phyloP scores from a whole-genome alignment of 23 tunicate genomes.

The Pegea sp. region DNA sequence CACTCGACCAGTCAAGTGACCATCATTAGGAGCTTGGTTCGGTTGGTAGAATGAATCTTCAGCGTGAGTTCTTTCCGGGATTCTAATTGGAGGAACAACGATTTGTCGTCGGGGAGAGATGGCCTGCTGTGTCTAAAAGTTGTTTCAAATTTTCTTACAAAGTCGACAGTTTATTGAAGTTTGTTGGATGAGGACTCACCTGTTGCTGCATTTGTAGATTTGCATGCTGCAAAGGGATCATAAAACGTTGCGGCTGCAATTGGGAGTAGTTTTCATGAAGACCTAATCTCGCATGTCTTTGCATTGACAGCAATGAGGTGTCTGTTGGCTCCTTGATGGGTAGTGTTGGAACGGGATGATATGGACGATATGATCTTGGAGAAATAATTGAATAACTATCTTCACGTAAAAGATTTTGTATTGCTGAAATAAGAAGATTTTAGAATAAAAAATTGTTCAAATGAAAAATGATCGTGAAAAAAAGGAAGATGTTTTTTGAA shows the following conservation, averaged over 20 bases:
- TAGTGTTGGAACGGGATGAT: conserved; percentile 1
- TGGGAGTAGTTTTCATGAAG: neutral
- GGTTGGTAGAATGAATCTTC: conserved; percentile 14
- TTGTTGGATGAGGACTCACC: neutral
- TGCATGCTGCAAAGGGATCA: conserved; percentile 1
- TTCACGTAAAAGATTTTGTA: conserved; percentile 33
- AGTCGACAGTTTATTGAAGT: no score
- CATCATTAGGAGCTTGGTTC: no score
- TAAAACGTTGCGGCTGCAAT: neutral
- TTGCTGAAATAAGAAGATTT: conserved; percentile 20
- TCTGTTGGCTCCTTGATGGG: conserved; percentile 16
- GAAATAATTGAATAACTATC: conserved; percentile 33
- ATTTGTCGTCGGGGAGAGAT: conserved; percentile 18
- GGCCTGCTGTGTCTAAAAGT: no score
- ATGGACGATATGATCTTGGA: conserved; percentile 9
- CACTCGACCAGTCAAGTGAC: conserved; percentile 12
- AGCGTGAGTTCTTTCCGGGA: conserved; percentile 25
- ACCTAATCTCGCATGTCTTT: neutral
- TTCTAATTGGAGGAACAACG: conserved; percentile 33
- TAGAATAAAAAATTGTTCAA: no score
- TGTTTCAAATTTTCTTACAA: no score
- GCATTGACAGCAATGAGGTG: conserved; percentile 9
- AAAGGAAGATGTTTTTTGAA: no score
- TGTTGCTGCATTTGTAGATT: neutral
- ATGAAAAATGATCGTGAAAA: no score